Conservation (phyloP, 2,797 vertebrate species). For the Pseudochaenichthys georgianus region DNA sequence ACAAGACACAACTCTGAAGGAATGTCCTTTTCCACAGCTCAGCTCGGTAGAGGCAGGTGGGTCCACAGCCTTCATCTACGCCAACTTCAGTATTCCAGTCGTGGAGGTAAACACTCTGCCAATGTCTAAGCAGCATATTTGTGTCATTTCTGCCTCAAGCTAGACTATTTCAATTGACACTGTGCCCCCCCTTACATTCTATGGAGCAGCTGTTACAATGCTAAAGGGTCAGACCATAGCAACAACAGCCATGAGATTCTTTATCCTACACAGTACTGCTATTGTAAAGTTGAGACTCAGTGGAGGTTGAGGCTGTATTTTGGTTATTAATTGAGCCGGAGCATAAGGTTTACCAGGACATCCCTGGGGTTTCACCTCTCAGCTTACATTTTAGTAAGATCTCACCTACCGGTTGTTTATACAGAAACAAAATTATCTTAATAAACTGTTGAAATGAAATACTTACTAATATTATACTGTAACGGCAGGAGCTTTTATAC, state of each 20-base stretch:
- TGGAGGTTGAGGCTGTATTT: slow-evolving; percentile 17
- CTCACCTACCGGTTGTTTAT: slow-evolving; percentile 35
- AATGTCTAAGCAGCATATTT: not conserved
- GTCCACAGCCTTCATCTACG: slow-evolving; percentile 93
- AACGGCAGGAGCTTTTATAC: not conserved
- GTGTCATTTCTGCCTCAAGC: slow-evolving; percentile 35
- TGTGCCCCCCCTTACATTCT: slow-evolving; percentile 22
- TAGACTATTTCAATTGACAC: slow-evolving; percentile 16
- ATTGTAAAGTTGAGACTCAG: slow-evolving; percentile 30
- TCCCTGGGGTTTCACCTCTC: slow-evolving; percentile 40
- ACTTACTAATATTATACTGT: not conserved
- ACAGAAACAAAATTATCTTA: slow-evolving; percentile 19
- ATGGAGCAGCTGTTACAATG: slow-evolving; percentile 53
- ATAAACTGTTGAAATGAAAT: not conserved
- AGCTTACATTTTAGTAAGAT: slow-evolving; percentile 39
- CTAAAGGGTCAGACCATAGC: slow-evolving; percentile 31
- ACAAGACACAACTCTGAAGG: slow-evolving; percentile 60
- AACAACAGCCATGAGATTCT: slow-evolving; percentile 20
- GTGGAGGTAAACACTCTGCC: slow-evolving; percentile 86
- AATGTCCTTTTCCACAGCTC: slow-evolving; percentile 86
- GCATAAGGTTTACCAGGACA: slow-evolving; percentile 28
- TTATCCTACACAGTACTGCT: slow-evolving; percentile 37
- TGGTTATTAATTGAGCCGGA: slow-evolving; percentile 51
- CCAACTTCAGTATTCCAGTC: slow-evolving; percentile 93
- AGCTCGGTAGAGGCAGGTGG: slow-evolving; percentile 93